Conservation (phyloP, 2,797 vertebrate species). For the Xiphorhynchus erythropygius region DNA sequence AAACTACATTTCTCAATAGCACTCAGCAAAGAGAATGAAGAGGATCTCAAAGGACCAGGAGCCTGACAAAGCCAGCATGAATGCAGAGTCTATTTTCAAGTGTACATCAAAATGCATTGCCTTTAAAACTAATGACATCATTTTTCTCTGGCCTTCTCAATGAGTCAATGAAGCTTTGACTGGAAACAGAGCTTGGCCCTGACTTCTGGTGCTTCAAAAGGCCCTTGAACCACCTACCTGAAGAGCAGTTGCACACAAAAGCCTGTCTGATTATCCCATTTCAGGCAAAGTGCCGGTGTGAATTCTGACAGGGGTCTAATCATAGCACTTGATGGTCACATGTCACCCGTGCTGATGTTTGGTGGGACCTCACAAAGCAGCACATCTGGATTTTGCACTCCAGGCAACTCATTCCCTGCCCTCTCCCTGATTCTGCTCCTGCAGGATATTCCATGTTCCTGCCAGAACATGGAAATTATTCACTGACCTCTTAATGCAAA, state of each 20-base stretch:
- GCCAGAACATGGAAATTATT: not conserved
- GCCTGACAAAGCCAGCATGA: not conserved
- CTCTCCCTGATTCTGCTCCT: not conserved
- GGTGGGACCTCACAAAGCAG: not conserved
- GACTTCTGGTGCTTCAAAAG: not conserved
- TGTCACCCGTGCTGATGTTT: not conserved
- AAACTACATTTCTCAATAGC: not conserved
- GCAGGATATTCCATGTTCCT: not conserved
- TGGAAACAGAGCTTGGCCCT: not conserved
- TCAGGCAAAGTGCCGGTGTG: not conserved
- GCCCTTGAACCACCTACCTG: not conserved
- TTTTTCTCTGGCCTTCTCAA: not conserved
- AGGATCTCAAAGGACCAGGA: not conserved
- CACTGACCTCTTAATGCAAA: not conserved
- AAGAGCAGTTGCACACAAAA: not conserved
- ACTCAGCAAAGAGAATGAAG: not conserved
- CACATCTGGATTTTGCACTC: not conserved
- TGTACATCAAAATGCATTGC: not conserved
- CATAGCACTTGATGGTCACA: not conserved
- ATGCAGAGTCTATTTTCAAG: not conserved
- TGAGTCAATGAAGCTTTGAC: not conserved
- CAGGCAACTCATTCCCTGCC: not conserved
- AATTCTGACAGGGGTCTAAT: not conserved
- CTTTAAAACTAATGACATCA: not conserved
- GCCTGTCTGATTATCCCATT: not conserved